Conservation (phyloP, 2,113 vertebrate genomes). For the Dasypus novemcinctus region DNA sequence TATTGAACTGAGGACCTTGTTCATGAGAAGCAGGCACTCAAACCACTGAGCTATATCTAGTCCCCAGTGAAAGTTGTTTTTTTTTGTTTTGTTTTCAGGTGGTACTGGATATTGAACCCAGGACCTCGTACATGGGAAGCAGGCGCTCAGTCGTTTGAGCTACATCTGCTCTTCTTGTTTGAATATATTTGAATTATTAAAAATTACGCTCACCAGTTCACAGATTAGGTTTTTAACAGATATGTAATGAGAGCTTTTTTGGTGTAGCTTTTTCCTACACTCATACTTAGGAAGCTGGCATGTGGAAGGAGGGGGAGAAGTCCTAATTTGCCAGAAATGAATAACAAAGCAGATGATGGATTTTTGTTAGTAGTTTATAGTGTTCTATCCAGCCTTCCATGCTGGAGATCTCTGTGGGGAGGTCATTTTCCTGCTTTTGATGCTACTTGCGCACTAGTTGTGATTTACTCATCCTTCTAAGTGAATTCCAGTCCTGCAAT, state of each 20-base stretch:
- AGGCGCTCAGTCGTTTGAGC: too few species aligned
- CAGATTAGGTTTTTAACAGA: neutral
- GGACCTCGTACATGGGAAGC: too few species aligned
- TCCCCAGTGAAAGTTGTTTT: too few species aligned
- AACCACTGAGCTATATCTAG: too few species aligned
- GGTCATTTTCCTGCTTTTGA: neutral
- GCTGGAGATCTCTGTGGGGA: neutral
- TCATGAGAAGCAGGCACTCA: too few species aligned
- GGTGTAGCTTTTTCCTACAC: neutral
- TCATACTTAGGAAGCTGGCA: neutral
- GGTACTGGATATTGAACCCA: too few species aligned
- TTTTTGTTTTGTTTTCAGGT: too few species aligned
- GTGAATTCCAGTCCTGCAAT: neutral
- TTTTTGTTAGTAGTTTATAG: neutral
- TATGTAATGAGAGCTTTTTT: neutral
- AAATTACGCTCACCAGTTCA: neutral
- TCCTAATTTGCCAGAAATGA: neutral
- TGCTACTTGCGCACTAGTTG: neutral
- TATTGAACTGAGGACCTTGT: too few species aligned
- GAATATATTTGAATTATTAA: constrained; percentile 21
- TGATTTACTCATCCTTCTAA: neutral
- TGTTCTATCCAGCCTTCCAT: neutral
- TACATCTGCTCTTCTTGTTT: too few species aligned
- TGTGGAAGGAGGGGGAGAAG: neutral
- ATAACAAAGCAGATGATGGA: neutral